These are phyloP conservation scores for Australoheros scitulus DNA, from an alignment of 2,113 vertebrate species.

Conservation along the genomic window DNA sequence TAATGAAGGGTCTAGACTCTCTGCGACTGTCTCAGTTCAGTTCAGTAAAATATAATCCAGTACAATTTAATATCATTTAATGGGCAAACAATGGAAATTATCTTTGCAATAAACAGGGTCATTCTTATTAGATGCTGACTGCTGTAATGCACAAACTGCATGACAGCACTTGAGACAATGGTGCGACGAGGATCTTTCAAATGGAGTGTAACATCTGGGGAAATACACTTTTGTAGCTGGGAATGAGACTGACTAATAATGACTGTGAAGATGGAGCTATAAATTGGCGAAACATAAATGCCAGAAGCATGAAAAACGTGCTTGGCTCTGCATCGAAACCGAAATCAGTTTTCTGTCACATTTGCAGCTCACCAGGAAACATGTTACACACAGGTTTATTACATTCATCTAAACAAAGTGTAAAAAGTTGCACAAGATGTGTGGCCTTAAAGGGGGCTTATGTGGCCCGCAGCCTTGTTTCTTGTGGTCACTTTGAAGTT, in stretches of 20 bases:
- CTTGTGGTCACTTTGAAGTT: background rate
- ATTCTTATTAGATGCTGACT: background rate
- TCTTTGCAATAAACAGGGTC: background rate
- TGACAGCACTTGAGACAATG: background rate
- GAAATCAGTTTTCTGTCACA: background rate
- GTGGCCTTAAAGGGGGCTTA: background rate
- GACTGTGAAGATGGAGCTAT: background rate
- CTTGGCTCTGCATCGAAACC: background rate
- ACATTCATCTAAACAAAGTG: background rate
- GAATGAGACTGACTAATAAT: background rate
- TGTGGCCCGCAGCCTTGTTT: background rate
- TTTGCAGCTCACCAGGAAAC: background rate
- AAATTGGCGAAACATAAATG: background rate
- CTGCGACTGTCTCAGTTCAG: background rate
- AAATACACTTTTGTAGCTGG: background rate
- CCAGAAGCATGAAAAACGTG: background rate
- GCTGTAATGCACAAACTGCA: background rate
- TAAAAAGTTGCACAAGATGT: background rate
- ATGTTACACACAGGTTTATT: background rate
- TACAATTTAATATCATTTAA: background rate
- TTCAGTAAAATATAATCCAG: background rate
- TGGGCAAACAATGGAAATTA: background rate
- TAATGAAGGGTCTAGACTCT: conserved; percentile 32
- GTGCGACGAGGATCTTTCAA: background rate
- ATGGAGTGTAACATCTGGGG: background rate